phyloP scores from a whole-genome alignment of 2,888 invertebrate species.

The Drosophila lacicola region DNA sequence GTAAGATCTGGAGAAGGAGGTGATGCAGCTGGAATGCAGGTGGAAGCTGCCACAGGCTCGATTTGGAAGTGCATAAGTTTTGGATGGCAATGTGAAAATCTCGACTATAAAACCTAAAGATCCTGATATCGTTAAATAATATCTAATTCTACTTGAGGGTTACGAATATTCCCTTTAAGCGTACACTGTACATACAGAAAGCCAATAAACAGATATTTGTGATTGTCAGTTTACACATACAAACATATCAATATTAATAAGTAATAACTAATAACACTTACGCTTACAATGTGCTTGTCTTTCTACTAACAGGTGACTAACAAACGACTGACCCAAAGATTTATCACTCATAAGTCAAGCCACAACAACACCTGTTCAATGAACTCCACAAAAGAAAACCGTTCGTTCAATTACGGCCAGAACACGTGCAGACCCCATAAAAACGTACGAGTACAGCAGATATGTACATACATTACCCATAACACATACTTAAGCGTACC shows the following conservation, averaged over 20 bases:
- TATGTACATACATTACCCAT: conserved; percentile 2
- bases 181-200: not conserved
- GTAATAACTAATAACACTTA: not conserved
- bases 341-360: conserved; percentile 27
- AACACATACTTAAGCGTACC: conserved; percentile 11
- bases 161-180: not conserved
- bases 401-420: conserved; percentile 53
- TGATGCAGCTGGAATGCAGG: too few species aligned
- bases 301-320: conserved; percentile 4
- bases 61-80: too few species aligned
- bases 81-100: not conserved
- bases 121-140: not conserved
- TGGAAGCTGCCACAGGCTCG: too few species aligned
- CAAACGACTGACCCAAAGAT: conserved; percentile 13
- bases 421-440: conserved; percentile 63
- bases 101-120: not conserved
- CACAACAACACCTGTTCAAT: conserved; percentile 57
- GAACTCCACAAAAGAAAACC: conserved; percentile 43
- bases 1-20: too few species aligned
- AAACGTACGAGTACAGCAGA: conserved; percentile 38
- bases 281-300: conserved; percentile 1
- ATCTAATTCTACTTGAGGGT: not conserved
- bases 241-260: not conserved
- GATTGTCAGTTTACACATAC: not conserved
- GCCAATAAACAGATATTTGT: conserved; percentile 2